Conservation (phyloP, 2,113 vertebrate genomes). For the Colius striatus region DNA sequence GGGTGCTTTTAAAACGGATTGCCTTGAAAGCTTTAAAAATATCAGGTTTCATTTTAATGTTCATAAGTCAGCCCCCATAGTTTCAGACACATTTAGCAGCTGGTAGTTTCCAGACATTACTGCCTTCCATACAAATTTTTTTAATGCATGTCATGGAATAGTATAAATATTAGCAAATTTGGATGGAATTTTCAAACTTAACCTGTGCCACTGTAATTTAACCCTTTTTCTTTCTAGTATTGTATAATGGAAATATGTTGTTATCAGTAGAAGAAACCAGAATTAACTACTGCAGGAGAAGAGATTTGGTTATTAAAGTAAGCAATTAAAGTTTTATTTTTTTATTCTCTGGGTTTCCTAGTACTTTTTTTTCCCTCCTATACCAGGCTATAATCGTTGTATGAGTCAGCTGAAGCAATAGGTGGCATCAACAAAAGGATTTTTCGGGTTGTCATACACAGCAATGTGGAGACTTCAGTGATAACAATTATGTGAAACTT, state of each 20-base stretch:
- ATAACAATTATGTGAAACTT: neutral
- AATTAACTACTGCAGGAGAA: neutral
- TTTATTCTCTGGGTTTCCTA: neutral
- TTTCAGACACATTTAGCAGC: constrained; percentile 62
- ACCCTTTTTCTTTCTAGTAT: neutral
- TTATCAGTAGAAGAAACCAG: neutral
- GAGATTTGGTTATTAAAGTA: neutral
- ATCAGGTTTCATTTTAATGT: constrained; percentile 74
- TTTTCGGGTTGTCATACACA: neutral
- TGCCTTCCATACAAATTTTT: constrained; percentile 53
- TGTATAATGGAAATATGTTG: neutral
- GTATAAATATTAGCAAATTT: constrained; percentile 60
- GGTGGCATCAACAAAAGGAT: neutral
- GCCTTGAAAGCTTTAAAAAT: constrained; percentile 71
- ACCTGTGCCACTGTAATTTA: neutral
- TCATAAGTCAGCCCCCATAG: constrained; percentile 66
- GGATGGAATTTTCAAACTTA: constrained; percentile 28
- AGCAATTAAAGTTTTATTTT: neutral
- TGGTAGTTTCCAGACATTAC: constrained; percentile 69
- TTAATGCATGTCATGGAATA: constrained; percentile 30
- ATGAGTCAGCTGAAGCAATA: neutral
- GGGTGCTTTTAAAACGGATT: constrained; percentile 68
- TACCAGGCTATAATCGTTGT: neutral
- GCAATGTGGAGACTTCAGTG: neutral
- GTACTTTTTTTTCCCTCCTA: neutral